Evolutionary conservation across 2,113 vertebrate species (phyloP), one percentile per base, ranked within the genome.

Genomic region (Tragelaphus buxtoni): DNA sequence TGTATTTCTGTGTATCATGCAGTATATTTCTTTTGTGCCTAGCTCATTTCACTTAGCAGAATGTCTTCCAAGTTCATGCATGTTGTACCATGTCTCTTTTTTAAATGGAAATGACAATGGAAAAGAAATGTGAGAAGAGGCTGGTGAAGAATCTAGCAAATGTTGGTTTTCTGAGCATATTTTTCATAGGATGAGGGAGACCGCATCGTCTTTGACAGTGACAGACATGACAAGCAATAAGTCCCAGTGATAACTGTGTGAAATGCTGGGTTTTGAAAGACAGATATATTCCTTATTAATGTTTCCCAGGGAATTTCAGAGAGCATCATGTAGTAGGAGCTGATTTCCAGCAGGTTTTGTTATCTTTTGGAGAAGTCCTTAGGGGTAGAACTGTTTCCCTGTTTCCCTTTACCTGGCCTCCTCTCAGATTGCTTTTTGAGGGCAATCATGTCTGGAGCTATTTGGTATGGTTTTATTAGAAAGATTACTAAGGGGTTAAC

Each of bases 401-500:
- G 47, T 86, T 89, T 91, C n/a, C 58, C 61, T 95, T 95, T 69
- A 88, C 92, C 12, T 87, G 32, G 10, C 90, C 53, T 96, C 84
- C 35, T 61, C 82, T 92, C 63, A 18, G 63, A 93, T 92, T 88
- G 58, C 17, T 95, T 87, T 93, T 72, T 91, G 63, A 74, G 74
- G 63, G n/a, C 88, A 96, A 84, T 86, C 14, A 9, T 88, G 20
- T 90, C 49, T 94, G 56, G 55, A 81, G 49, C 82, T 60, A 87
- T 96, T 95, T 53, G 91, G 30, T 90, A 63, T 87, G 55, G 74
- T 95, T 96, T 96, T 92, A 95, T 90, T 90, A 93, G 65, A 94
- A 97, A 94, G 63, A 89, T 95, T 94, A 93, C 97, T 91, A 95
- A 95, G 88, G 89, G 92, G 92, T 84, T 92, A 69, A 22, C 63